These are phyloP conservation scores for Drosophila greeni DNA, from an alignment of 2,888 invertebrate genomes.

Conservation along the genomic window DNA sequence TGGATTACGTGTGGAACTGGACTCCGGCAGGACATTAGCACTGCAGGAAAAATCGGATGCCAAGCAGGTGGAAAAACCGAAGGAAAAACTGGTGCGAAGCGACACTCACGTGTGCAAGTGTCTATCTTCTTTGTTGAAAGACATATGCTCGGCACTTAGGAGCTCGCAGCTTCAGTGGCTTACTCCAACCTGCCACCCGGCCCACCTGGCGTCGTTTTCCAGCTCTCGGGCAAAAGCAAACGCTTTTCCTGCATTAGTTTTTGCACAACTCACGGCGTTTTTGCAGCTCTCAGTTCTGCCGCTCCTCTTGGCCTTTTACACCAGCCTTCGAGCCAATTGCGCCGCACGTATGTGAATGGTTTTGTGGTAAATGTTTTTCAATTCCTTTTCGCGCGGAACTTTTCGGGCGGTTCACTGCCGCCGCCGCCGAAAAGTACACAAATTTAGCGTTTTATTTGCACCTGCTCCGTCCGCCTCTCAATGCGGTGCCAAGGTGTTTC, in stretches of 20 bases:
- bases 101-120: constrained; percentile 44
- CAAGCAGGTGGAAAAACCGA: constrained; percentile 18
- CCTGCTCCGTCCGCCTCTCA: constrained; percentile 53
- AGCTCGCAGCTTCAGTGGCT: constrained; percentile 33
- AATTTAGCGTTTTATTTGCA: constrained; percentile 72
- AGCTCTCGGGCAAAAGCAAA: constrained; percentile 39
- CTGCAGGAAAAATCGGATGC: constrained; percentile 29
- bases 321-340: constrained; percentile 8
- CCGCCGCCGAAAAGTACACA: constrained; percentile 67
- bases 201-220: constrained; percentile 39
- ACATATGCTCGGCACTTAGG: constrained; percentile 71
- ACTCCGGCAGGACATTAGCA: constrained; percentile 33
- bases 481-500: constrained; percentile 33
- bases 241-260: constrained; percentile 46
- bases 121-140: constrained; percentile 53
- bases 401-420: constrained; percentile 31
- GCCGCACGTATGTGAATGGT: constrained; percentile 28
- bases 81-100: constrained; percentile 25
- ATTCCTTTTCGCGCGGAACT: constrained; percentile 51
- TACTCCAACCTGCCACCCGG: constrained; percentile 1
- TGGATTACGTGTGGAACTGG: constrained; percentile 22
- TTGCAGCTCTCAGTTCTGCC: constrained; percentile 27
- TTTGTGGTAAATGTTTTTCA: constrained; percentile 74
- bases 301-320: constrained; percentile 38
- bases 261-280: constrained; percentile 20